Percentiles rank a stretch among this genome's conserved stretches.
phyloP scores from a whole-genome alignment of 2,888 invertebrate genomes.

The Drosophila dives region DNA sequence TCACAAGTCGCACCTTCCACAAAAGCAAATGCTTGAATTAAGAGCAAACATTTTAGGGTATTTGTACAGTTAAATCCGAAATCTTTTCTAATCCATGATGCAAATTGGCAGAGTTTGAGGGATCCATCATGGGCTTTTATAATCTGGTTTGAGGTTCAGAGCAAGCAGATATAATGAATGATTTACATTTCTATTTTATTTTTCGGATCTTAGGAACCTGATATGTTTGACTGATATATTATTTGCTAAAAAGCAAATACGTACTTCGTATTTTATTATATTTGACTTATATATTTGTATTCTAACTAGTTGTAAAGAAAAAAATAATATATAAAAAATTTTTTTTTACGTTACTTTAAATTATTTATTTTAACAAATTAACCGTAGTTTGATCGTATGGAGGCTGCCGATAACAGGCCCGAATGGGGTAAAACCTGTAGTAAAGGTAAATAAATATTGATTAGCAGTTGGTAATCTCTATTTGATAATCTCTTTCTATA shows the following conservation, averaged over 20 bases:
- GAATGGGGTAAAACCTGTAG: constrained; percentile 25
- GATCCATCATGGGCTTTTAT: not conserved
- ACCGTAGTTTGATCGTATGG: not conserved
- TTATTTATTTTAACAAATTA: not conserved
- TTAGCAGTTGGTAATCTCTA: not conserved
- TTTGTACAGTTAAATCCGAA: not conserved
- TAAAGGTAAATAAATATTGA: constrained; percentile 8
- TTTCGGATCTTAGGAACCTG: not conserved
- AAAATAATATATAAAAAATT: not conserved
- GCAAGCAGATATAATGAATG: not conserved
- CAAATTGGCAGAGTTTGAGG: not conserved
- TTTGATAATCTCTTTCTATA: not conserved
- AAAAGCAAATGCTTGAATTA: constrained; percentile 44
- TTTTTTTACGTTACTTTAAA: not conserved
- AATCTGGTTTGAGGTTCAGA: not conserved
- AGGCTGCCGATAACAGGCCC: constrained; percentile 11
- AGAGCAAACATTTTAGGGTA: constrained; percentile 28
- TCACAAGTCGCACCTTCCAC: constrained; percentile 1
- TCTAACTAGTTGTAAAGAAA: not conserved
- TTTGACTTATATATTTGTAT: not conserved
- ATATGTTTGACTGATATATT: not conserved
- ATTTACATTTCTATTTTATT: not conserved
- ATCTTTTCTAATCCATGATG: not conserved
- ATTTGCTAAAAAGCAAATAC: not conserved
- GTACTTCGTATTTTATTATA: too few relatives aligned